These are phyloP conservation scores for Globodera ellingtonae DNA, from an alignment of 1,140 invertebrate genomes.

Conservation along the genomic window DNA sequence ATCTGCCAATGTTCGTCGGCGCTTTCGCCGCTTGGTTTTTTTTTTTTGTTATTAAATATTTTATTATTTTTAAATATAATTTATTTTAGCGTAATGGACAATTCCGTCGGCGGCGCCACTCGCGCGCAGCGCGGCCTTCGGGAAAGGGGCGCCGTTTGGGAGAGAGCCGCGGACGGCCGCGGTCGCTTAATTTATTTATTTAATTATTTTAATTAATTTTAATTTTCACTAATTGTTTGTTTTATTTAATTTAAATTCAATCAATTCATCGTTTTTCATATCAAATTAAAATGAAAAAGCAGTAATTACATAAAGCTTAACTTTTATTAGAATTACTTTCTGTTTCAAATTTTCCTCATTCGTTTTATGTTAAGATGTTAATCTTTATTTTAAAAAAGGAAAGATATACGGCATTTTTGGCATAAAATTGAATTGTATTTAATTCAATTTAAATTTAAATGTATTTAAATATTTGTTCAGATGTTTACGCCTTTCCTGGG, in stretches of 20 bases:
- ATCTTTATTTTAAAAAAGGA: no score
- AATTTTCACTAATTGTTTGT: no score
- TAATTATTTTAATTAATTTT: no score
- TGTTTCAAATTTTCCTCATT: background rate
- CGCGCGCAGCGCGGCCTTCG: constrained; percentile 57
- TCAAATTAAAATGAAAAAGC: no score
- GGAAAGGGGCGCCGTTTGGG: constrained; percentile 25
- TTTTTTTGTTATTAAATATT: constrained; percentile 31
- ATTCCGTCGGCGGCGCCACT: constrained; percentile 63
- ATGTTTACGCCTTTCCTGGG: constrained; percentile 54
- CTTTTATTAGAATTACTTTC: background rate
- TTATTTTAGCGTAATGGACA: constrained; percentile 54
- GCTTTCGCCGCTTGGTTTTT: constrained; percentile 65
- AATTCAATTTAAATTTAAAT: no score
- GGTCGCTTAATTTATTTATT: constrained; percentile 1
- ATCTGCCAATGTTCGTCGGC: constrained; percentile 66
- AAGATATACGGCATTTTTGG: no score
- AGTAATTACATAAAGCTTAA: no score
- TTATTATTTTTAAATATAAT: background rate
- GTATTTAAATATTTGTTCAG: background rate
- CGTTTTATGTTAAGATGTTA: background rate
- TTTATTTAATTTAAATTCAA: no score
- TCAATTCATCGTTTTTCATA: no score
- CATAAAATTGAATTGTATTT: no score
- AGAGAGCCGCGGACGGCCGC: constrained; percentile 12